A percentile compares a stretch with the other conserved stretches of the same genome.
Evolutionary conservation across 1,140 invertebrate genomes (phyloP).

Genomic region (Sogatella furcifera): DNA sequence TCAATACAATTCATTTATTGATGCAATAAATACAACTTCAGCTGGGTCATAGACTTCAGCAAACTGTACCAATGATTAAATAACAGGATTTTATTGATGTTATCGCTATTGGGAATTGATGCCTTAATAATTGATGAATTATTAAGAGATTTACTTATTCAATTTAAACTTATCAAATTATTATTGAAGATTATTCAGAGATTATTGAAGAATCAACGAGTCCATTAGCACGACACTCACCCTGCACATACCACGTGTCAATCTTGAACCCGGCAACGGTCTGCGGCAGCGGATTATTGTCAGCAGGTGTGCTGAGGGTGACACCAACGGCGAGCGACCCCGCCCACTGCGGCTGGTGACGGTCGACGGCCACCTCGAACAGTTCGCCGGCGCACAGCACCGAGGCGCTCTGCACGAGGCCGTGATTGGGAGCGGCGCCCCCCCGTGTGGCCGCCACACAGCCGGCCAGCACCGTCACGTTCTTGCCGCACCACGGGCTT

Average conservation of each 20-base stretch:
- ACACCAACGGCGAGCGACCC: slow-evolving; percentile 68
- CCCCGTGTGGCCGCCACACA: slow-evolving; percentile 49
- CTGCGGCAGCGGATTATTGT: slow-evolving; percentile 38
- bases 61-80: too few relatives aligned
- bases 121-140: too few relatives aligned
- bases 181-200: too few relatives aligned
- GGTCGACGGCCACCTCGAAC: slow-evolving; percentile 56
- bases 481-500: slow-evolving; percentile 61
- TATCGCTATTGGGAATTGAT: too few relatives aligned
- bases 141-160: too few relatives aligned
- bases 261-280: slow-evolving; percentile 42
- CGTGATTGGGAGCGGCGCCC: slow-evolving; percentile 49
- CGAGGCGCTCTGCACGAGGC: slow-evolving; percentile 59
- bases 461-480: slow-evolving; percentile 45
- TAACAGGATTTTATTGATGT: too few relatives aligned
- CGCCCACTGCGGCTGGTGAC: slow-evolving; percentile 51
- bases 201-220: too few relatives aligned
- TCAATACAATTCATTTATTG: too few relatives aligned
- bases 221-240: too few relatives aligned
- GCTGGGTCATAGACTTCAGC: too few relatives aligned
- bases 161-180: too few relatives aligned
- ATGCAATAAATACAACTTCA: slow-evolving; percentile 8
- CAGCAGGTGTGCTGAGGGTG: slow-evolving; percentile 45
- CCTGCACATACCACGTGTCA: slow-evolving; percentile 53
- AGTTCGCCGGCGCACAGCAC: slow-evolving; percentile 61